phyloP scores from a whole-genome alignment of 2,797 vertebrate species.

The Adrianichthys oophorus region DNA sequence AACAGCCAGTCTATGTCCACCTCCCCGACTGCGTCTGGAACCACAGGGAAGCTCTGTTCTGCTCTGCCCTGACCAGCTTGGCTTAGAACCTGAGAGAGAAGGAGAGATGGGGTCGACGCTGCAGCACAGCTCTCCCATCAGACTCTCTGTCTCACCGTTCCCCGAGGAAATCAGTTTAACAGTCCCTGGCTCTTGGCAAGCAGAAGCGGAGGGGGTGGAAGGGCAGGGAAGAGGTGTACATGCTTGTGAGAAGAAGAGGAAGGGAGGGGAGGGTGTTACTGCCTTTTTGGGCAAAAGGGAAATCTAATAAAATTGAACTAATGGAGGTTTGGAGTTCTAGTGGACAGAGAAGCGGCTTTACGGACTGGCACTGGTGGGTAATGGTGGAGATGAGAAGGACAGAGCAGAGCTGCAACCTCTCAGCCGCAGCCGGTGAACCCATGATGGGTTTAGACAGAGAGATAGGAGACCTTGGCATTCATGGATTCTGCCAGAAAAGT shows the following conservation, averaged over 20 bases:
- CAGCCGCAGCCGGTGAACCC: constrained; percentile 81
- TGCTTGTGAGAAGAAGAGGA: constrained; percentile 17
- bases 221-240: constrained; percentile 51
- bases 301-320: constrained; percentile 81
- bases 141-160: constrained; percentile 73
- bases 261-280: constrained; percentile 57
- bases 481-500: constrained; percentile 78
- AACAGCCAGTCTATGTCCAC: constrained; percentile 52
- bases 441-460: constrained; percentile 57
- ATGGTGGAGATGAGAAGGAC: constrained; percentile 72
- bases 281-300: constrained; percentile 76
- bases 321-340: constrained; percentile 76
- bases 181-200: constrained; percentile 78
- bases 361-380: constrained; percentile 61
- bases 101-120: constrained; percentile 58
- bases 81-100: constrained; percentile 45
- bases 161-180: constrained; percentile 85
- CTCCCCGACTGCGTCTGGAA: constrained; percentile 51
- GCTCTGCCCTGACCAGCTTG: constrained; percentile 43
- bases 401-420: constrained; percentile 74
- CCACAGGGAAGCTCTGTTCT: constrained; percentile 49
- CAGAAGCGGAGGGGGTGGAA: constrained; percentile 53
- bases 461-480: constrained; percentile 59
- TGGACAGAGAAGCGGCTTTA: constrained; percentile 64
- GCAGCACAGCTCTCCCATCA: constrained; percentile 69